phyloP scores from a whole-genome alignment of 2,888 invertebrate genomes.

The Tenthredo distinguenda region DNA sequence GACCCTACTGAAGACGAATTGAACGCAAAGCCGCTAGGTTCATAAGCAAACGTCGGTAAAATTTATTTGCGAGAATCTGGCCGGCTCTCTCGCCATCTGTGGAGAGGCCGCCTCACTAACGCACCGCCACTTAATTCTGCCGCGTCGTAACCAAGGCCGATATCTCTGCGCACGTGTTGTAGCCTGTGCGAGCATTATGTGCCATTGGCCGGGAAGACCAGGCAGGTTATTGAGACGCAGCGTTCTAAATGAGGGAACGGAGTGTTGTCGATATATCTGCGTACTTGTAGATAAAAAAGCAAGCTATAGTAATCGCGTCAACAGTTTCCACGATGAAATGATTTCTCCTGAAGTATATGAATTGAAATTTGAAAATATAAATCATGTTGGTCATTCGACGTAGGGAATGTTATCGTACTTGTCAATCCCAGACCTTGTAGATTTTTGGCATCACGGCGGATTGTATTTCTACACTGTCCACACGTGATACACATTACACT shows the following conservation, averaged over 20 bases:
- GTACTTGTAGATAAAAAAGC: background rate
- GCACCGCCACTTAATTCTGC: background rate
- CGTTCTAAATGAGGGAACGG: background rate
- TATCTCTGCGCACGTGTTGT: slow-evolving; percentile 22
- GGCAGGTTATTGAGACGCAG: background rate
- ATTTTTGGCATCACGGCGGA: background rate
- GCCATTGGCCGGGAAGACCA: background rate
- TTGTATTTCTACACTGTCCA: background rate
- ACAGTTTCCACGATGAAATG: background rate
- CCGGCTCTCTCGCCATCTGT: slow-evolving; percentile 50
- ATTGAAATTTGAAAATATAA: background rate
- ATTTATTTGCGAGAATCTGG: slow-evolving; percentile 56
- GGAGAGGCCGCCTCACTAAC: background rate
- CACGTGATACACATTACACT: background rate
- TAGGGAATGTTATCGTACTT: background rate
- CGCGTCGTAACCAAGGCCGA: slow-evolving; percentile 23
- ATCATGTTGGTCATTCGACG: background rate
- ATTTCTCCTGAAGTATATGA: background rate
- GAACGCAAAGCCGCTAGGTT: fast-evolving
- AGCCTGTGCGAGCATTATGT: background rate
- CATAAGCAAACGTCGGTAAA: slow-evolving; percentile 22
- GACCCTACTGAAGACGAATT: slow-evolving; percentile 73
- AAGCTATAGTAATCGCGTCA: background rate
- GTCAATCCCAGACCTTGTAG: background rate
- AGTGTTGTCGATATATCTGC: background rate